phyloP scores from a whole-genome alignment of 1,140 invertebrate genomes.

The Drosophila melanica region DNA sequence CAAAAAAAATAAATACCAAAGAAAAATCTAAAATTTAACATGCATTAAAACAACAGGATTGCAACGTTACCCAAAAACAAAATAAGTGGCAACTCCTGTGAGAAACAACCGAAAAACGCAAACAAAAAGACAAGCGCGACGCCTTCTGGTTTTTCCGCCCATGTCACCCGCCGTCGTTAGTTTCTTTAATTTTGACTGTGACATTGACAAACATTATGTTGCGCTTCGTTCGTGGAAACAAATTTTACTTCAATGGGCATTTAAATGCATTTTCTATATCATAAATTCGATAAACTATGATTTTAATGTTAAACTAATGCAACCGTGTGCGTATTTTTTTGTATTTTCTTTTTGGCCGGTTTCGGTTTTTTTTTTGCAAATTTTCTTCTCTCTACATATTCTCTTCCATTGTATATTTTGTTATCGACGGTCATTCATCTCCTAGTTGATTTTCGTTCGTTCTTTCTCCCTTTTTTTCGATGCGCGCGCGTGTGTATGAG shows the following conservation, averaged over 20 bases:
- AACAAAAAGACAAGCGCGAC: constrained; percentile 69
- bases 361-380: constrained; percentile 54
- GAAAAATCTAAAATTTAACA: constrained; percentile 51
- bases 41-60: constrained; percentile 49
- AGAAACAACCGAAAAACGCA: constrained; percentile 50
- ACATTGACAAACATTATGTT: constrained; percentile 70
- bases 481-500: constrained; percentile 48
- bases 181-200: constrained; percentile 54
- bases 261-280: constrained; percentile 15
- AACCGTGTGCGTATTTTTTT: constrained; percentile 53
- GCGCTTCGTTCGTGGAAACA: constrained; percentile 43
- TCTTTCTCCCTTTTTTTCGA: constrained; percentile 50
- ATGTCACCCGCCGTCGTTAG: constrained; percentile 10
- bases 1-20: constrained; percentile 41
- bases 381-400: constrained; percentile 58
- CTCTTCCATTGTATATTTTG: constrained; percentile 61
- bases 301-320: constrained; percentile 48
- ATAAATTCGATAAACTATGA: constrained; percentile 14
- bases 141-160: constrained; percentile 49
- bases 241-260: constrained; percentile 46
- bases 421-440: constrained; percentile 79
- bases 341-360: constrained; percentile 42
- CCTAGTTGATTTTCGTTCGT: constrained; percentile 69
- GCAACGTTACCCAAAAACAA: constrained; percentile 59
- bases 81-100: constrained; percentile 68